Percentiles rank a stretch among this genome's conserved stretches.
phyloP scores from a whole-genome alignment of 2,888 invertebrate species.

The Caenorhabditis uteleia region DNA sequence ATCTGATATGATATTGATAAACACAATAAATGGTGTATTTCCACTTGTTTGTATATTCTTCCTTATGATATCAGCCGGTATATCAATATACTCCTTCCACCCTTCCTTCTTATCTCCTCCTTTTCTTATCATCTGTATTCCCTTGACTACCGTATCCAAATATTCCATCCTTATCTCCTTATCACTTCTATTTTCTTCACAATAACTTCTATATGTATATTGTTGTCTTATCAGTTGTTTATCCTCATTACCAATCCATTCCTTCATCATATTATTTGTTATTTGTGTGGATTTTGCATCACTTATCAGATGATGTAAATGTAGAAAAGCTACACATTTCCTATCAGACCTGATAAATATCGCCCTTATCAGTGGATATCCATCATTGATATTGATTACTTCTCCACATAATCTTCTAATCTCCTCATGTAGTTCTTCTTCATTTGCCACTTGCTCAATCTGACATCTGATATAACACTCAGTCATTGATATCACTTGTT shows the following conservation, averaged over 20 bases:
- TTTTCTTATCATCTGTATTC: neutral
- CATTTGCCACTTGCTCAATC: neutral
- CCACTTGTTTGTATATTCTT: no score
- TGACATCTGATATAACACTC: conserved; percentile 25
- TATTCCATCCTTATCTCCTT: conserved; percentile 5
- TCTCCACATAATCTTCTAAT: conserved; percentile 18
- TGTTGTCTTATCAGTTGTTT: neutral
- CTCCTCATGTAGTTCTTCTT: conserved; percentile 1
- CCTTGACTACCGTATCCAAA: conserved; percentile 4
- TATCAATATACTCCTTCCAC: no score
- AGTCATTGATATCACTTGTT: conserved; percentile 40
- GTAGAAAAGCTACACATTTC: conserved; percentile 26
- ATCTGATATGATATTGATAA: conserved; percentile 6
- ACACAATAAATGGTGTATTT: conserved; percentile 26
- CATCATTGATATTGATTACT: conserved; percentile 11
- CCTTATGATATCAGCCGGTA: no score
- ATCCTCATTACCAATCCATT: conserved; percentile 1
- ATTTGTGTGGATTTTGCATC: conserved; percentile 48
- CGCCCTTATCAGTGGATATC: conserved; percentile 5
- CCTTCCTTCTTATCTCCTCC: no score
- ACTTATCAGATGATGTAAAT: conserved; percentile 49
- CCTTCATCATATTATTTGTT: conserved; percentile 21
- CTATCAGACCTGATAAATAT: conserved; percentile 5
- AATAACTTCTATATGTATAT: conserved; percentile 18
- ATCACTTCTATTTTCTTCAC: neutral